Percentiles rank a stretch among this genome's conserved stretches.
phyloP scores from a whole-genome alignment of 1,140 invertebrate species.

The Cepaea nemoralis region DNA sequence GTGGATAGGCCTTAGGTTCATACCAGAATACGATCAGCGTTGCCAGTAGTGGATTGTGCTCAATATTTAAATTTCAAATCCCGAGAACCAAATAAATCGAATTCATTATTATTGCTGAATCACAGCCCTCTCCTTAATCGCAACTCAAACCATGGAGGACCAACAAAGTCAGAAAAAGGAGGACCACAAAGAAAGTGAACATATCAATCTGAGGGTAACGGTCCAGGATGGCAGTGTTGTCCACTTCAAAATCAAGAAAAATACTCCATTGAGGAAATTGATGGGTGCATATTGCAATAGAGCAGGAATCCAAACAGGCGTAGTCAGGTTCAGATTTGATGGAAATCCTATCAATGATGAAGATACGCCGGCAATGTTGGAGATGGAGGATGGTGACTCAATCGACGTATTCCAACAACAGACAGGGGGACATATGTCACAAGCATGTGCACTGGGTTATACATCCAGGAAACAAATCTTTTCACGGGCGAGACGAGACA shows the following conservation, averaged over 20 bases:
- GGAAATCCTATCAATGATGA: slow-evolving; percentile 94
- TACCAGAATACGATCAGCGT: too few species aligned
- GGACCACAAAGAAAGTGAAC: slow-evolving; percentile 65
- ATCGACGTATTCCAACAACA: slow-evolving; percentile 97
- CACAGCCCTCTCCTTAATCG: too few species aligned
- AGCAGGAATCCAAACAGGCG: slow-evolving; percentile 80
- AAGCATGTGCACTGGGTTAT: too few species aligned
- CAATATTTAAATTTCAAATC: too few species aligned
- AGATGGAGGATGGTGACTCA: slow-evolving; percentile 95
- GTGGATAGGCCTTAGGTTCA: too few species aligned
- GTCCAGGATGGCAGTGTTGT: slow-evolving; percentile 95
- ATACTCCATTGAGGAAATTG: slow-evolving; percentile 92
- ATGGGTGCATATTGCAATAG: slow-evolving; percentile 96
- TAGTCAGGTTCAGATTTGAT: slow-evolving; percentile 90
- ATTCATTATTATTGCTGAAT: too few species aligned
- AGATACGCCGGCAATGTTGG: slow-evolving; percentile 84
- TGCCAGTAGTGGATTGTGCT: too few species aligned
- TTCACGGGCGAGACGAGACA: too few species aligned
- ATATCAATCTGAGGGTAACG: slow-evolving; percentile 89
- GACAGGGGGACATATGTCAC: slow-evolving; percentile 78
- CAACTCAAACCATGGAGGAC: too few species aligned
- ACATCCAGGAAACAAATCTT: too few species aligned
- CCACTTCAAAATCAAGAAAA: slow-evolving; percentile 96
- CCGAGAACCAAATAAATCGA: too few species aligned
- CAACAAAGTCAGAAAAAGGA: too few species aligned